A percentile compares a stretch with the other conserved stretches of the same genome.
These are phyloP conservation scores for Celastrina argiolus DNA, from an alignment of 2,888 invertebrate species.

Conservation along the genomic window DNA sequence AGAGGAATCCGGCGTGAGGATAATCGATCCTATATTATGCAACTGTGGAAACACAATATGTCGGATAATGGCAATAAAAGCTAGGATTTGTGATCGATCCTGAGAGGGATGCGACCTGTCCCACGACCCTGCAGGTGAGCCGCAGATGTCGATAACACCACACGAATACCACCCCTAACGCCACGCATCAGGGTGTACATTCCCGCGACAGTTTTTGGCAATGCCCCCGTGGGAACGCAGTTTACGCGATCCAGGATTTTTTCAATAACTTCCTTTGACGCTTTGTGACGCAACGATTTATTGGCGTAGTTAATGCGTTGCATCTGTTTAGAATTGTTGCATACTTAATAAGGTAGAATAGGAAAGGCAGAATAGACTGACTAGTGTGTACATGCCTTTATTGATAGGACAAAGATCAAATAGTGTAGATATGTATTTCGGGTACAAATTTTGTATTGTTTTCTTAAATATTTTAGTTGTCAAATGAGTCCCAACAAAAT, in stretches of 20 bases:
- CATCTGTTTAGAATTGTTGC: conserved; percentile 37
- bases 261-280: conserved; percentile 50
- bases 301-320: conserved; percentile 37
- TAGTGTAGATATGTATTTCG: too few species aligned
- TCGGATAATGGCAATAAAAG: conserved; percentile 21
- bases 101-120: conserved; percentile 74
- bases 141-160: conserved; percentile 40
- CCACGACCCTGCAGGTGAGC: conserved; percentile 70
- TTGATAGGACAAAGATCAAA: too few species aligned
- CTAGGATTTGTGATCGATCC: conserved; percentile 32
- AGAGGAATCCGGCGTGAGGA: background rate
- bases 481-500: too few species aligned
- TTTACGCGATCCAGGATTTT: conserved; percentile 66
- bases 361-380: background rate
- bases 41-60: conserved; percentile 20
- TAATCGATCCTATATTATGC: background rate
- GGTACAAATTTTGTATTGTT: too few species aligned
- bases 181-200: conserved; percentile 26
- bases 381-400: background rate
- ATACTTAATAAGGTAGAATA: background rate
- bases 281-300: conserved; percentile 45
- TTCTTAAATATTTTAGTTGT: too few species aligned
- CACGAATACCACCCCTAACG: conserved; percentile 28
- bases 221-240: conserved; percentile 61
- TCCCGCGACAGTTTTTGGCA: conserved; percentile 17